Evolutionary conservation across 2,888 invertebrate genomes (phyloP), one percentile per base, ranked within the genome.

Genomic region (Noctua comes): DNA sequence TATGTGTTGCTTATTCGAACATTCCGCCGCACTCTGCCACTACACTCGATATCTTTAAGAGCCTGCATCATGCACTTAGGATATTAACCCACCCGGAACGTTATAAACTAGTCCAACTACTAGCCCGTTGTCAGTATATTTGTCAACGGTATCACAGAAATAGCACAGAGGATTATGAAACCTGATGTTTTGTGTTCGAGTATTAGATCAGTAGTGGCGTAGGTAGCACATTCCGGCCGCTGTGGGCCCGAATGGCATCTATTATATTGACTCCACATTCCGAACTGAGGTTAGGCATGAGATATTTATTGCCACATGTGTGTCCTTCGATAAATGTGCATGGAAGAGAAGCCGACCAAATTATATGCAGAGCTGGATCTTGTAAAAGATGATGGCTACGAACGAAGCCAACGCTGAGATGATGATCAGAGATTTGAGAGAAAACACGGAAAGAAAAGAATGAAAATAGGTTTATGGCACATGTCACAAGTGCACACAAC

Each of bases 191-290:
- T 84, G 84, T 82, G 84, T 73, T 81, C 64, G 70, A 84, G 82
- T 76, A 74, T 84, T 84, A 72, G 80, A 84, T 82, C 81, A 79
- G 74, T 79, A 73, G 77, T 62, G 79, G 95, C 93, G 95, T 95
- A 95, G 95, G 95, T 90, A 91, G 94, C 86, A 89, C 94, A 94
- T 95, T 93, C 95, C 95, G 83, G 79, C 80, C 88, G 87, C 91
- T 92, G 94, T 95, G 94, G 95, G 95, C 94, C 89, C 90, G 88
- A 92, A 88, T 85, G 74, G 73, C 77, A 75, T 80, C 86, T 86
- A 91, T 92, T 93, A 93, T 93, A 94, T 93, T 93, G 93, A 89
- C 90, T 87, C 86, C 90, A 92, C 93, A 94, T 95, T 90, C 90
- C 86, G 48, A 70, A 79, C 84, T 88, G 74, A 86, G 86, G 83